A percentile compares a stretch with the other conserved stretches of the same genome.
Evolutionary conservation across 1,140 invertebrate species (phyloP).

Genomic region (Macrotrachela quadricornifera): DNA sequence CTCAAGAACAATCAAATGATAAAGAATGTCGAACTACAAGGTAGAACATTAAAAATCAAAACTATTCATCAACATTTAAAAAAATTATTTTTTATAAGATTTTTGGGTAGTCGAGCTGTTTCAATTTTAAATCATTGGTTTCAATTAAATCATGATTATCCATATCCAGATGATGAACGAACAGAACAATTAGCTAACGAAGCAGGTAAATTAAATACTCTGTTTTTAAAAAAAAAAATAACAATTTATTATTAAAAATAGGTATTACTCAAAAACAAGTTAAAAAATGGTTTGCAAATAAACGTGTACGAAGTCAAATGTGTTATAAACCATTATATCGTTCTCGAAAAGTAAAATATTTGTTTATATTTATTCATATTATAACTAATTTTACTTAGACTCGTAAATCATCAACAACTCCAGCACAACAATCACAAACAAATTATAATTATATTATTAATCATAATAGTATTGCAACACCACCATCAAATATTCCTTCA

Average conservation of each 20-base stretch:
- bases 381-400: too few relatives aligned
- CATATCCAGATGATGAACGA: constrained; percentile 7
- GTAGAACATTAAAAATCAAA: constrained; percentile 11
- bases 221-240: constrained; percentile 14
- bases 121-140: constrained; percentile 6
- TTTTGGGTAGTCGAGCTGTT: constrained; percentile 1
- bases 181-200: constrained; percentile 2
- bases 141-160: constrained; percentile 4
- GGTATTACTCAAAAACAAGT: constrained; percentile 15
- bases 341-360: too few relatives aligned
- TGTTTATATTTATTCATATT: too few relatives aligned
- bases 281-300: constrained; percentile 23
- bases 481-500: too few relatives aligned
- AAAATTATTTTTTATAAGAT: not conserved
- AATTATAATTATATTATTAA: too few relatives aligned
- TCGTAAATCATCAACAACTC: too few relatives aligned
- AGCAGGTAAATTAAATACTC: too few relatives aligned
- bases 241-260: constrained; percentile 10
- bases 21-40: too few relatives aligned
- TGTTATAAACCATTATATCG: too few relatives aligned
- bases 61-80: constrained; percentile 11
- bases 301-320: constrained; percentile 12
- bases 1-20: too few relatives aligned
- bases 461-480: too few relatives aligned
- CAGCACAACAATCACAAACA: too few relatives aligned